phyloP scores from a whole-genome alignment of 2,797 vertebrate species.

The Enteromius unitaeniatus region DNA sequence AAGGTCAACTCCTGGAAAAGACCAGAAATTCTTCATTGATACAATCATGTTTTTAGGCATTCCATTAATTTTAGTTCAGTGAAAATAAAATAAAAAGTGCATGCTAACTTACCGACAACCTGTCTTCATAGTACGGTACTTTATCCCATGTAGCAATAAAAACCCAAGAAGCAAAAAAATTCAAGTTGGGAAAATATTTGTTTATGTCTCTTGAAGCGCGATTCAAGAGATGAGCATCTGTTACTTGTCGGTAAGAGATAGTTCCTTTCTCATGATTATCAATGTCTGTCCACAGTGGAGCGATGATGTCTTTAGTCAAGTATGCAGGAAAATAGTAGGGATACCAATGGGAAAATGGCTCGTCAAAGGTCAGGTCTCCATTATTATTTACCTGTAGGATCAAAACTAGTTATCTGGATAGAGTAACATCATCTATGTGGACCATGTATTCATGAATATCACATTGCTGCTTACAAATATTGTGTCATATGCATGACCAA shows the following conservation, averaged over 20 bases:
- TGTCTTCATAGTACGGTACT: neutral
- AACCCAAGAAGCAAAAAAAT: slow-evolving; percentile 22
- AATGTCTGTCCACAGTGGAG: slow-evolving; percentile 41
- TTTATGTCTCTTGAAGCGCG: slow-evolving; percentile 1
- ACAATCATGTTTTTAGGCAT: too few relatives aligned
- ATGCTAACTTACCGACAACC: too few relatives aligned
- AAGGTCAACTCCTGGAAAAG: slow-evolving; percentile 20
- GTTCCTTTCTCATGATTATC: neutral
- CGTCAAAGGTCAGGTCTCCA: neutral
- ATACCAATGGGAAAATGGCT: accelerated
- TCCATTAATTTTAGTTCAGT: too few relatives aligned
- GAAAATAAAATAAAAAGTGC: too few relatives aligned
- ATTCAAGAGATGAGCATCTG: neutral
- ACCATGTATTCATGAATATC: too few relatives aligned
- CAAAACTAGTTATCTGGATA: neutral
- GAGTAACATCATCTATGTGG: neutral
- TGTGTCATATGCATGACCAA: neutral
- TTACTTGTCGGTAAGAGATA: slow-evolving; percentile 11
- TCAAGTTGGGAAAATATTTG: neutral
- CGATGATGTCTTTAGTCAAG: slow-evolving; percentile 3
- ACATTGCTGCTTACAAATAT: slow-evolving; percentile 16
- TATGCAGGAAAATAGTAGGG: neutral
- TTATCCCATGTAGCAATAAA: slow-evolving; percentile 35
- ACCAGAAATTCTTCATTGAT: neutral
- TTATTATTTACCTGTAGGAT: slow-evolving; percentile 10